Evolutionary conservation across 2,888 invertebrate genomes (phyloP).

Genomic region (Mythimna ferrago): DNA sequence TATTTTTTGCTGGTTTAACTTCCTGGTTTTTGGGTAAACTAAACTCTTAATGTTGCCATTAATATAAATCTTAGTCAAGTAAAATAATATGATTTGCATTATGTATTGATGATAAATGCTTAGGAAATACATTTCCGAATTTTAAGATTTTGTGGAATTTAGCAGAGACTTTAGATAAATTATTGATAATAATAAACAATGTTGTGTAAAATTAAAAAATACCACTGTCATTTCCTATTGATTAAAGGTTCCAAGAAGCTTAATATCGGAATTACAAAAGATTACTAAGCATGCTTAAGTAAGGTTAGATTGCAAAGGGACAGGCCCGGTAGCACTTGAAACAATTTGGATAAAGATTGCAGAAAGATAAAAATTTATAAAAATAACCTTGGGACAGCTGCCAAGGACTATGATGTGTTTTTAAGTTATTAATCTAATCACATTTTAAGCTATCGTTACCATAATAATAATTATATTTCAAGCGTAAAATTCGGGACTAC

Average conservation of each 20-base stretch:
- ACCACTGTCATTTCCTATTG: neutral
- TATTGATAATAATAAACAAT: neutral
- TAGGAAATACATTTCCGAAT: no score
- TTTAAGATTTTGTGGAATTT: neutral
- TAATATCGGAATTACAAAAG: neutral
- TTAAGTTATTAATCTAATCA: no score
- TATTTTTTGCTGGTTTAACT: no score
- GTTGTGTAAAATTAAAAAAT: neutral
- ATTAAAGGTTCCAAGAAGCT: neutral
- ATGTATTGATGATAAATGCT: no score
- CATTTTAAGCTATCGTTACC: no score
- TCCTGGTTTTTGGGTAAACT: no score
- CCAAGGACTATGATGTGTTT: neutral
- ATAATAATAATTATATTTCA: no score
- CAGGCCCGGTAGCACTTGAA: neutral
- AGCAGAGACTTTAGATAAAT: neutral
- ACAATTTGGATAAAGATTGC: neutral
- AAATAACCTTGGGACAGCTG: neutral
- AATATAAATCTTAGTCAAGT: no score
- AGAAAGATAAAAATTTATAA: neutral
- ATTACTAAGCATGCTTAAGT: neutral
- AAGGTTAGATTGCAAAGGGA: conserved; percentile 8
- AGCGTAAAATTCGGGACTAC: no score
- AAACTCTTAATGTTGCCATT: no score
- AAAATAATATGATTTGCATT: no score